A percentile compares a stretch with the other conserved stretches of the same genome.
These are phyloP conservation scores for Dendroctonus ponderosae DNA, from an alignment of 1,140 invertebrate species.

Conservation along the genomic window DNA sequence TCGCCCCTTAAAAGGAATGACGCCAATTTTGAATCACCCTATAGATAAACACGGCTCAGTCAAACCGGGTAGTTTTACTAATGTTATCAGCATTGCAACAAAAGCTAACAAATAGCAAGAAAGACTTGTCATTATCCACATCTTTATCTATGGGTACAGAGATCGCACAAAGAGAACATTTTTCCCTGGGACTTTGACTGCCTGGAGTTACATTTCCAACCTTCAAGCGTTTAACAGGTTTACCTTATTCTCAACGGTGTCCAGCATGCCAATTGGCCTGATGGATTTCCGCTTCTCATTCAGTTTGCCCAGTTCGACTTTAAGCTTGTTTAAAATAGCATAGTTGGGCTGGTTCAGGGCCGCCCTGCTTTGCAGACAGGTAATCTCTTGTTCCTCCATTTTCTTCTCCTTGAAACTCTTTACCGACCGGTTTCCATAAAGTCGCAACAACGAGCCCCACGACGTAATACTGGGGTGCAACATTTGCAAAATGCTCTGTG, in stretches of 20 bases:
- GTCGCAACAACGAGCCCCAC: slow-evolving; percentile 90
- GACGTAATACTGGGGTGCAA: slow-evolving; percentile 90
- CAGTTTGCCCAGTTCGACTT: slow-evolving; percentile 84
- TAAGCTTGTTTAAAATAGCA: slow-evolving; percentile 88
- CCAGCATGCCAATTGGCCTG: slow-evolving; percentile 71
- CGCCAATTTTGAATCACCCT: too few species aligned
- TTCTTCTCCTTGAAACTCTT: slow-evolving; percentile 94
- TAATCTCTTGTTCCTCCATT: slow-evolving; percentile 91
- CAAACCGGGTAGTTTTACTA: too few species aligned
- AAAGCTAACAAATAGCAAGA: too few species aligned
- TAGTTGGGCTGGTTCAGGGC: slow-evolving; percentile 90
- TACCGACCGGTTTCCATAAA: slow-evolving; percentile 91
- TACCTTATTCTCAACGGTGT: slow-evolving; percentile 25
- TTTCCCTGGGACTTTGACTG: too few species aligned
- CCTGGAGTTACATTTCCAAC: background rate
- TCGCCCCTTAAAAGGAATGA: too few species aligned
- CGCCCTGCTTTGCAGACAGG: slow-evolving; percentile 84
- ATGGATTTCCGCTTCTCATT: slow-evolving; percentile 64
- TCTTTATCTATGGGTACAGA: too few species aligned
- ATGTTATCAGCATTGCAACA: too few species aligned
- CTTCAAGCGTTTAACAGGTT: background rate
- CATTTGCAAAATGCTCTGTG: slow-evolving; percentile 87
- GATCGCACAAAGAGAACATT: too few species aligned
- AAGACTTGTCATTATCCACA: too few species aligned
- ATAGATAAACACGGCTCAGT: too few species aligned